Percentiles rank a stretch among this genome's conserved stretches.
These are phyloP conservation scores for Vannuccia rotundouncinata DNA, from an alignment of 2,888 invertebrate species.

Conservation along the genomic window DNA sequence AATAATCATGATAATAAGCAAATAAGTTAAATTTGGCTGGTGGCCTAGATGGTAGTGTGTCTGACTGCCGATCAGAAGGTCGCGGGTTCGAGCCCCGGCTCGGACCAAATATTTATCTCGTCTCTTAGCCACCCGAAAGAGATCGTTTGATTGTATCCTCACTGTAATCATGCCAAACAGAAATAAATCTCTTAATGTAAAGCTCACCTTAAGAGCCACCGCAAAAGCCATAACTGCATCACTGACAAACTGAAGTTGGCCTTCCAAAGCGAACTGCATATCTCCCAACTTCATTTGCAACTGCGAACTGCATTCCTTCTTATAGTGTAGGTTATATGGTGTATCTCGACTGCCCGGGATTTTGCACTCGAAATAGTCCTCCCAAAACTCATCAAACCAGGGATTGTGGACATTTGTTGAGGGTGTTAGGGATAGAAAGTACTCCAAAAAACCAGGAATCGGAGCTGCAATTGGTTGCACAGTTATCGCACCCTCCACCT, in stretches of 20 bases:
- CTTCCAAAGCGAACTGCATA: conserved; percentile 25
- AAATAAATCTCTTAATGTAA: no score
- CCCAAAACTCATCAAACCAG: conserved; percentile 59
- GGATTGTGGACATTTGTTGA: conserved; percentile 50
- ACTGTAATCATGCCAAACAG: no score
- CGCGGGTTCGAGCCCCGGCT: no score
- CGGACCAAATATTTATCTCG: no score
- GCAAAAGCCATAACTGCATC: conserved; percentile 33
- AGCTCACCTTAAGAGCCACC: conserved; percentile 8
- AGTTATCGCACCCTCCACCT: conserved; percentile 85
- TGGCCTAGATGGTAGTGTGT: no score
- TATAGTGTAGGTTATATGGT: conserved; percentile 40
- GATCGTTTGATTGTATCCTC: no score
- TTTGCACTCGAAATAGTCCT: conserved; percentile 74
- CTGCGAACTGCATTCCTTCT: not conserved
- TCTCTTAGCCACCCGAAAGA: no score
- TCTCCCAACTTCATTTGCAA: conserved; percentile 15
- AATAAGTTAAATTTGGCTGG: no score
- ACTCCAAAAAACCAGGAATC: conserved; percentile 61
- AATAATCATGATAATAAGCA: no score
- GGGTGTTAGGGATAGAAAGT: conserved; percentile 50
- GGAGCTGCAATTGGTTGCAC: conserved; percentile 87
- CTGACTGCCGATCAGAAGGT: no score
- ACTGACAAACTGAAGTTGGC: conserved; percentile 39
- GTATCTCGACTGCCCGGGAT: not conserved